phyloP scores from a whole-genome alignment of 2,888 invertebrate genomes.

The Megastigmus dorsalis region DNA sequence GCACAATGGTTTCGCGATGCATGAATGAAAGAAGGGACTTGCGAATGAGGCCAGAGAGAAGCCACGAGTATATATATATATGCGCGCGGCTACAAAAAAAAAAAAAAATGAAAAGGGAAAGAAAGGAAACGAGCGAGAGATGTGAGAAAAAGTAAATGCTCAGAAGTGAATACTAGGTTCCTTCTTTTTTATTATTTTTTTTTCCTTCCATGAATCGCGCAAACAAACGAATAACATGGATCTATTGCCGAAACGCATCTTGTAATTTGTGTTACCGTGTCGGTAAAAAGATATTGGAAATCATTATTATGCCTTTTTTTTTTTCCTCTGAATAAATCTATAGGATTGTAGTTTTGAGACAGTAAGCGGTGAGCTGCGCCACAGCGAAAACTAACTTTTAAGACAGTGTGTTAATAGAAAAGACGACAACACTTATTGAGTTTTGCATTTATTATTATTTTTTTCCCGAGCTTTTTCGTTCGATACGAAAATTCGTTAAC shows the following conservation, averaged over 20 bases:
- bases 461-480: too few relatives aligned
- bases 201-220: conserved; percentile 23
- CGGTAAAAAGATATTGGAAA: conserved; percentile 24
- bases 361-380: conserved; percentile 40
- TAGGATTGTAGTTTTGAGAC: not conserved
- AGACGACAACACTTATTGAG: conserved; percentile 16
- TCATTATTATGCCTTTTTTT: conserved; percentile 23
- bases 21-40: conserved; percentile 55
- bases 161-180: conserved; percentile 41
- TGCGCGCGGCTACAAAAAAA: conserved; percentile 3
- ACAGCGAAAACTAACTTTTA: conserved; percentile 8
- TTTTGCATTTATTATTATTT: conserved; percentile 34
- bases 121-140: not conserved
- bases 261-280: too few relatives aligned
- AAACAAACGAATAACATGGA: not conserved
- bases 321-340: conserved; percentile 4
- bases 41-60: conserved; percentile 37
- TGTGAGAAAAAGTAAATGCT: conserved; percentile 43
- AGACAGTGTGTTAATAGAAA: not conserved
- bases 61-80: too few relatives aligned
- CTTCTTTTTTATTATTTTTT: conserved; percentile 38
- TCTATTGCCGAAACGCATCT: not conserved
- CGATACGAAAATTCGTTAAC: conserved; percentile 17
- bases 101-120: conserved; percentile 10
- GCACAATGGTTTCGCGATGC: conserved; percentile 58